phyloP scores from a whole-genome alignment of 2,113 vertebrate species.

The Polypterus bichir region DNA sequence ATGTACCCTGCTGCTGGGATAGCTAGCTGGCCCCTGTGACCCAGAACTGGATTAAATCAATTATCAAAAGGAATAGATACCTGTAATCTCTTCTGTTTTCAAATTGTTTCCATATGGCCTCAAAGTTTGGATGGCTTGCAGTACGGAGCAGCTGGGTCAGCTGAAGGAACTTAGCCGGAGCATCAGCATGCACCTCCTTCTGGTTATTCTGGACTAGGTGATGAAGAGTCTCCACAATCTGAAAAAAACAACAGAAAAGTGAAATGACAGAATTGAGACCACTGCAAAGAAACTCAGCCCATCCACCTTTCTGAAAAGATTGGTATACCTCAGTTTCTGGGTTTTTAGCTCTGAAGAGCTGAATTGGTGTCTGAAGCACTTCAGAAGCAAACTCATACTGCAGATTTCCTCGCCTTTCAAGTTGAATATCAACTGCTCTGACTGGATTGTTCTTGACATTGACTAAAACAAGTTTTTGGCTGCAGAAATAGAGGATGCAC shows the following conservation, averaged over 20 bases:
- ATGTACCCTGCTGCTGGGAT: too few species aligned
- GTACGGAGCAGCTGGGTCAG: slow-evolving; percentile 49
- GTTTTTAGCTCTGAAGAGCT: slow-evolving; percentile 44
- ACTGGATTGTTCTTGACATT: slow-evolving; percentile 32
- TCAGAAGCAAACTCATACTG: slow-evolving; percentile 35
- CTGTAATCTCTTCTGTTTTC: slow-evolving; percentile 9
- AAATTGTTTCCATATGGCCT: slow-evolving; percentile 46
- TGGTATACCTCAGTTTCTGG: slow-evolving; percentile 45
- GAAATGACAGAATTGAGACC: neutral
- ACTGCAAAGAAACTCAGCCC: neutral
- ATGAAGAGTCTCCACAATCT: slow-evolving; percentile 57
- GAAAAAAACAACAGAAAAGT: slow-evolving; percentile 3
- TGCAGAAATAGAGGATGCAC: slow-evolving; percentile 20
- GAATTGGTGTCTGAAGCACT: slow-evolving; percentile 36
- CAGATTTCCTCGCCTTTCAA: slow-evolving; percentile 42
- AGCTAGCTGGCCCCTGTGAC: too few species aligned
- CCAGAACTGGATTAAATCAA: too few species aligned
- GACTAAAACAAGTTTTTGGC: slow-evolving; percentile 49
- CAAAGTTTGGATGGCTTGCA: slow-evolving; percentile 29
- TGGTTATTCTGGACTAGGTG: slow-evolving; percentile 47
- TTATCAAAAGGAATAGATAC: slow-evolving; percentile 2
- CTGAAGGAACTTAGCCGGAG: slow-evolving; percentile 42
- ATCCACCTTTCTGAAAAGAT: neutral
- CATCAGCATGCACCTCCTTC: slow-evolving; percentile 39
- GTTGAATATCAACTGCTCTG: slow-evolving; percentile 5